Conservation (phyloP, 2,888 invertebrate genomes). For the Mythimna albipuncta region DNA sequence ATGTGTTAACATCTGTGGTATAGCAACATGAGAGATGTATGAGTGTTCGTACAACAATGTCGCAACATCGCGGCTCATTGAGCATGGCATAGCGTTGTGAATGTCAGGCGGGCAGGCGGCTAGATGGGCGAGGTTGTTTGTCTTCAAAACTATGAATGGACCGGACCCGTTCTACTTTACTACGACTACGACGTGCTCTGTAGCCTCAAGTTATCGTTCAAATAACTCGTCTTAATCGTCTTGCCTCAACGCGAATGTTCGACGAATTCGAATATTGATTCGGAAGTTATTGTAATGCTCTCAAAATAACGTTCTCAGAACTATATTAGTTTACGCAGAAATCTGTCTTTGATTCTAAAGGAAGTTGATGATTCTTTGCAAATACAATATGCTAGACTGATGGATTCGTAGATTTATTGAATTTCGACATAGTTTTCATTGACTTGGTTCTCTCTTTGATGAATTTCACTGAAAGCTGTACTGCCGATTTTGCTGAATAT, state of each 20-base stretch:
- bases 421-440: constrained; percentile 21
- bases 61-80: constrained; percentile 73
- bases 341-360: constrained; percentile 62
- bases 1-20: constrained; percentile 55
- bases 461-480: constrained; percentile 8
- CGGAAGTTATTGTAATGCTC: constrained; percentile 61
- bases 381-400: constrained; percentile 49
- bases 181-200: constrained; percentile 35
- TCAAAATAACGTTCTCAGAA: constrained; percentile 58
- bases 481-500: too few species aligned
- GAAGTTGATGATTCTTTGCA: constrained; percentile 59
- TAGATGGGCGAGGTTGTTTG: constrained; percentile 71
- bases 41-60: constrained; percentile 67
- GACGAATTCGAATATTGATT: constrained; percentile 52
- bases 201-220: constrained; percentile 45
- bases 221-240: constrained; percentile 57
- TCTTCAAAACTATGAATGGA: constrained; percentile 75
- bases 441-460: constrained; percentile 17
- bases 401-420: constrained; percentile 44
- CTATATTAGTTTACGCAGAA: constrained; percentile 54
- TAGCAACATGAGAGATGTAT: constrained; percentile 61
- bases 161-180: constrained; percentile 64
- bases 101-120: constrained; percentile 64
- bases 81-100: constrained; percentile 62
- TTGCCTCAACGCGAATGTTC: constrained; percentile 43